Base-by-base conservation (phyloP, 2,797 vertebrate genomes). In the Craterocephalus amniculus region DNA sequence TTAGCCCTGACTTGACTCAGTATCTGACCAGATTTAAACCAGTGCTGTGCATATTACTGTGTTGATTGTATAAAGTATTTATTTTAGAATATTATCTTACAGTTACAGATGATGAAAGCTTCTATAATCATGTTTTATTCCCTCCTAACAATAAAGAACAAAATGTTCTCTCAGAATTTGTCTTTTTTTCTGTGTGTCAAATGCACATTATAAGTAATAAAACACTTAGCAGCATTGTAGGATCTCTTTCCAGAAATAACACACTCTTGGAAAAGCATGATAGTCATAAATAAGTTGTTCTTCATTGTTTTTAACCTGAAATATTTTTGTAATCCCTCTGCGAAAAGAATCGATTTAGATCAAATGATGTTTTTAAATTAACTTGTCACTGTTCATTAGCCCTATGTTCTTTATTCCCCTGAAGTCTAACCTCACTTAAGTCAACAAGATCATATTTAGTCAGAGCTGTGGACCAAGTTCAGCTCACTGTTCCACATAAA, bases 71-170 rank as follows among this genome's bases (percentile, higher is more conserved):
- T 31, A n/a, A 45, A 3, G 4, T 36, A 22, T 34, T 43, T 14
- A 40, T 13, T 58, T 34, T 8, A 34, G 7, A 24, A n/a, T 54
- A 4, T 55, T 45, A 14, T 56, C 38, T 67, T 26, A 14, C 36
- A n/a, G 1, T 58, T 24, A 11, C 24, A 58, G 13, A 36, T 59
- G 18, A 58, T 20, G 58, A 26, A 63, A 61, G 32, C 11, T 63
- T 36, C 57, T 43, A 16, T 9, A 8, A 56, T 58, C 49, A 35
- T 58, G 16, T 68, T 18, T 26, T 55, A 1, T 56, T 61, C 34
- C 20, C 22, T 63, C n/a, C 57, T 56, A 24, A 24, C 35, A 87
- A 80, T 82, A 84, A 88, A 88, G 58, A 80, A 70, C 54, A 9
- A 67, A 76, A 64, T 66, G 56, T 75, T 72, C 58, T 59, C 45